A percentile compares a stretch with the other conserved stretches of the same genome.
phyloP scores from a whole-genome alignment of 2,888 invertebrate species.

The Limnephilus marmoratus region DNA sequence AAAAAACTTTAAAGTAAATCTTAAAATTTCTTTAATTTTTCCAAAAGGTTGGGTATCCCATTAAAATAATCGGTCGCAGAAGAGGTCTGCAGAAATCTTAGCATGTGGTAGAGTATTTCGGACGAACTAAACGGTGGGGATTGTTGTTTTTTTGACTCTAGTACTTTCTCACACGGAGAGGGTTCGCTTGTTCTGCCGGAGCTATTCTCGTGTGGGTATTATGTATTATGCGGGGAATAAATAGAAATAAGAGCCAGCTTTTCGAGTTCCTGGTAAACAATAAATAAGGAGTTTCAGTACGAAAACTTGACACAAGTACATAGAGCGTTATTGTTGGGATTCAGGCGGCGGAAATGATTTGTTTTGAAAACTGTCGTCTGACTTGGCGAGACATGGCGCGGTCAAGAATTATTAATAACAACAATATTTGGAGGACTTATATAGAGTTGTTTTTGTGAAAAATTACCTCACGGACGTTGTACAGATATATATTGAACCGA shows the following conservation, averaged over 20 bases:
- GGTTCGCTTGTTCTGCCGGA: neutral
- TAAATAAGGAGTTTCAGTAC: neutral
- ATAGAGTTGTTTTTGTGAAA: no score
- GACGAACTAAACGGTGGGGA: slow-evolving; percentile 26
- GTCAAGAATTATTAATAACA: no score
- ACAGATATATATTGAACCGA: no score
- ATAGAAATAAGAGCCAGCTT: neutral
- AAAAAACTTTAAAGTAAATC: no score
- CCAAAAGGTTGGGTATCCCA: neutral
- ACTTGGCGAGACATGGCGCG: neutral
- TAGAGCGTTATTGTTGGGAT: neutral
- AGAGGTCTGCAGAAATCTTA: slow-evolving; percentile 41
- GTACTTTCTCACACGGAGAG: slow-evolving; percentile 34
- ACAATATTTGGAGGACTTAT: no score
- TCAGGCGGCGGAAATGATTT: neutral
- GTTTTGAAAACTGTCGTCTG: neutral
- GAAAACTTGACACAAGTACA: neutral
- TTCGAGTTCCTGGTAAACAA: neutral
- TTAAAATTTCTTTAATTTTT: neutral
- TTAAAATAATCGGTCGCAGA: slow-evolving; percentile 20
- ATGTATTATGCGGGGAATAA: neutral
- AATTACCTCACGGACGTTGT: no score
- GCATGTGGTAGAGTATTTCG: slow-evolving; percentile 53
- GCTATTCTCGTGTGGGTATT: slow-evolving; percentile 6
- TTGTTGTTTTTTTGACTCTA: slow-evolving; percentile 38